phyloP scores from a whole-genome alignment of 2,888 invertebrate genomes.

The Brachyptera risi region DNA sequence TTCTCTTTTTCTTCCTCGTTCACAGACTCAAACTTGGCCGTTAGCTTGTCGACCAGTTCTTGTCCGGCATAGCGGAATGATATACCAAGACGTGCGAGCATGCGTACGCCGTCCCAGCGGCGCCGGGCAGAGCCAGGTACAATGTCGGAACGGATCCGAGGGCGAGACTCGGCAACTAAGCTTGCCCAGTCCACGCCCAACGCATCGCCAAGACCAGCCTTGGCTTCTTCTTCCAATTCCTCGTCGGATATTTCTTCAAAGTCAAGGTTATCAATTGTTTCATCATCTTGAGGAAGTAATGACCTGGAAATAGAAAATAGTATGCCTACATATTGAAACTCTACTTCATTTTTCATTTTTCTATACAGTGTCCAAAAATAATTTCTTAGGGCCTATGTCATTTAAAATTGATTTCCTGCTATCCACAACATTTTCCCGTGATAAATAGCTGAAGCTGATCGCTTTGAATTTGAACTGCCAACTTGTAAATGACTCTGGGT shows the following conservation, averaged over 20 bases:
- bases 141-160: conserved; percentile 47
- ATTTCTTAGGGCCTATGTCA: too few relatives aligned
- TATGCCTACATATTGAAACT: too few relatives aligned
- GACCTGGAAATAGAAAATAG: too few relatives aligned
- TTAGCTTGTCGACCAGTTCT: conserved; percentile 49
- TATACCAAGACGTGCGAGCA: conserved; percentile 75
- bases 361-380: too few relatives aligned
- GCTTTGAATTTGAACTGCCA: too few relatives aligned
- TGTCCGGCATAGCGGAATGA: conserved; percentile 71
- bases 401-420: too few relatives aligned
- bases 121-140: conserved; percentile 61
- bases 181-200: conserved; percentile 94
- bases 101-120: conserved; percentile 75
- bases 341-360: too few relatives aligned
- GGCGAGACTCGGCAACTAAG: conserved; percentile 72
- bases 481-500: too few relatives aligned
- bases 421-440: too few relatives aligned
- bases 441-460: too few relatives aligned
- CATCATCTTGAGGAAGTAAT: conserved; percentile 51
- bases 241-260: conserved; percentile 90
- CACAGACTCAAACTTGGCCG: conserved; percentile 38
- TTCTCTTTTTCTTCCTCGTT: conserved; percentile 38
- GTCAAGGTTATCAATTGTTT: conserved; percentile 69
- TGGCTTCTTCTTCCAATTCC: conserved; percentile 78
- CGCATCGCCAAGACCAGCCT: conserved; percentile 78